A percentile compares a stretch with the other conserved stretches of the same genome.
These are phyloP conservation scores for Balanococcus diminutus DNA, from an alignment of 2,888 invertebrate species.

Conservation along the genomic window DNA sequence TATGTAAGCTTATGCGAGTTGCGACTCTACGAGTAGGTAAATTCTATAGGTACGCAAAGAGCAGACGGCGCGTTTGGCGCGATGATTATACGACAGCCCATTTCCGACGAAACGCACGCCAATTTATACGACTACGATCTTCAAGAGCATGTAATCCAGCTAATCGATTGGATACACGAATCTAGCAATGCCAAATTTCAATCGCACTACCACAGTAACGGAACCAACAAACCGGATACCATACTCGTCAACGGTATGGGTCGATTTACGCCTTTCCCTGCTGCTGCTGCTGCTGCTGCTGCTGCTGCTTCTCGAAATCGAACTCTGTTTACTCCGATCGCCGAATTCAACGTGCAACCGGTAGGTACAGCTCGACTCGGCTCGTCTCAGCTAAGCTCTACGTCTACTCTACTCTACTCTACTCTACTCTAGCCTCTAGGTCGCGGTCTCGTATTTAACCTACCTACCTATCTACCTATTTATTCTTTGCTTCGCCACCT, in stretches of 20 bases:
- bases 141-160: constrained; percentile 74
- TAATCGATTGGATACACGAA: constrained; percentile 83
- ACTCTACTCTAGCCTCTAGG: too few species aligned
- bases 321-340: constrained; percentile 66
- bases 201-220: constrained; percentile 82
- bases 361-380: too few species aligned
- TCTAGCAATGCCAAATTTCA: constrained; percentile 76
- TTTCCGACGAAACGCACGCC: constrained; percentile 69
- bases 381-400: too few species aligned
- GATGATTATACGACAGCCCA: constrained; percentile 74
- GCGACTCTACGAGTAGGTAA: background rate
- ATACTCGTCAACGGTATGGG: constrained; percentile 84
- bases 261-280: constrained; percentile 61
- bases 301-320: constrained; percentile 56
- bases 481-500: too few species aligned
- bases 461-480: too few species aligned
- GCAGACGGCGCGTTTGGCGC: constrained; percentile 85
- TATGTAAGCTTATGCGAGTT: too few species aligned
- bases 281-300: too few species aligned
- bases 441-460: too few species aligned
- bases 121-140: constrained; percentile 79
- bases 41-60: constrained; percentile 66
- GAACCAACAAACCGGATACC: constrained; percentile 81
- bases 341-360: constrained; percentile 72
- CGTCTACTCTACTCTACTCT: too few species aligned